phyloP scores from a whole-genome alignment of 1,140 invertebrate genomes.

The Sitobion miscanthi region DNA sequence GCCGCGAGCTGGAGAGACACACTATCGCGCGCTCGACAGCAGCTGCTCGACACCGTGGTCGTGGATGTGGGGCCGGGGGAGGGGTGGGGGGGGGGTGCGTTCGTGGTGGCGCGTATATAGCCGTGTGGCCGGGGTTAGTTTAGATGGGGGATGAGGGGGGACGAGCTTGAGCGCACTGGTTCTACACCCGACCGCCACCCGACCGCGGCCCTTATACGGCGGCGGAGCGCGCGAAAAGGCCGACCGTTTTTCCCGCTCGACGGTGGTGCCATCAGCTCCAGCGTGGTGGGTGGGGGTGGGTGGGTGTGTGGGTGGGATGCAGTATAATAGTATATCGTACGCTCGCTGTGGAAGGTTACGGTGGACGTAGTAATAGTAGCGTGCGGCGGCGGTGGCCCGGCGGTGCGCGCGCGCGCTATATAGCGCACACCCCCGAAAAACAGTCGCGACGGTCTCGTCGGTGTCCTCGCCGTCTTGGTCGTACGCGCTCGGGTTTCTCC shows the following conservation, averaged over 20 bases:
- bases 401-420: neutral
- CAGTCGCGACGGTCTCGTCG: neutral
- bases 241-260: conserved; percentile 43
- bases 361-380: conserved; percentile 21
- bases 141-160: no score
- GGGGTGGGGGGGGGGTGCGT: no score
- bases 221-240: neutral
- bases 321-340: neutral
- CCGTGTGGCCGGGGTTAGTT: neutral
- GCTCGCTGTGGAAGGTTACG: conserved; percentile 9
- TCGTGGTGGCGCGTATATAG: neutral
- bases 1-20: conserved; percentile 23
- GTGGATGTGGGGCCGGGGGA: no score
- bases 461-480: neutral
- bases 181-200: neutral
- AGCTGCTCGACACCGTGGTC: neutral
- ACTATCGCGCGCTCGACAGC: conserved; percentile 45
- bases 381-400: neutral
- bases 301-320: neutral
- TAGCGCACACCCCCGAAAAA: neutral
- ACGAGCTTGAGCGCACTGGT: neutral
- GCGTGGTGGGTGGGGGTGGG: neutral
- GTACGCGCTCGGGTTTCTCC: neutral
- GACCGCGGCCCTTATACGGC: no score
- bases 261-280: neutral